Conservation (phyloP, 2,113 vertebrate species). For the Petroica traversi region DNA sequence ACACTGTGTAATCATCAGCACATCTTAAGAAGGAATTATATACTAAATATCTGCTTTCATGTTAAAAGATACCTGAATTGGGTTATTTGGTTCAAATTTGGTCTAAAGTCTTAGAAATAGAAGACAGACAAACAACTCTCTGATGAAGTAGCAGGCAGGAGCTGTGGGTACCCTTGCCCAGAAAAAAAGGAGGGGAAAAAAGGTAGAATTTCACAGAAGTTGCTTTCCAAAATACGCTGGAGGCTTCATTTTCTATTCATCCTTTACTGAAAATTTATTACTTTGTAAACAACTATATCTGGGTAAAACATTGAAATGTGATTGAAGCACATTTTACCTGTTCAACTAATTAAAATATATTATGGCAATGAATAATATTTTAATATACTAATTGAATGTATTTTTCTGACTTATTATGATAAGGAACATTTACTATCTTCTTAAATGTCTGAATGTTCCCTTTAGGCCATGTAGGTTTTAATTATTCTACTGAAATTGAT, state of each 20-base stretch:
- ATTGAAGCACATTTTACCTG: not conserved
- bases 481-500: slow-evolving; percentile 49
- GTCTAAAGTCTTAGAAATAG: not conserved
- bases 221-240: not conserved
- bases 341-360: slow-evolving; percentile 28
- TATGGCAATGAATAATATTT: not conserved
- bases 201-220: not conserved
- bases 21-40: not conserved
- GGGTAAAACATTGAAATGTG: not conserved
- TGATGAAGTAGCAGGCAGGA: not conserved
- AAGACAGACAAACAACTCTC: not conserved
- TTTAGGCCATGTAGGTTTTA: slow-evolving; percentile 40
- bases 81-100: not conserved
- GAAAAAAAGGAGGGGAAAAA: not conserved
- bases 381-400: slow-evolving; percentile 35
- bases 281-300: not conserved
- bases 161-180: not conserved
- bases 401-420: slow-evolving; percentile 27
- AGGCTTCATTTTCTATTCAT: not conserved
- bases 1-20: not conserved
- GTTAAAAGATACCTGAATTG: not conserved
- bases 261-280: not conserved
- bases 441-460: slow-evolving; percentile 30
- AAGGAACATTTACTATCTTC: slow-evolving; percentile 34
- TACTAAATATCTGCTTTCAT: not conserved